Evolutionary conservation across 2,888 invertebrate species (phyloP).

Genomic region (Eupelmus urozonus): DNA sequence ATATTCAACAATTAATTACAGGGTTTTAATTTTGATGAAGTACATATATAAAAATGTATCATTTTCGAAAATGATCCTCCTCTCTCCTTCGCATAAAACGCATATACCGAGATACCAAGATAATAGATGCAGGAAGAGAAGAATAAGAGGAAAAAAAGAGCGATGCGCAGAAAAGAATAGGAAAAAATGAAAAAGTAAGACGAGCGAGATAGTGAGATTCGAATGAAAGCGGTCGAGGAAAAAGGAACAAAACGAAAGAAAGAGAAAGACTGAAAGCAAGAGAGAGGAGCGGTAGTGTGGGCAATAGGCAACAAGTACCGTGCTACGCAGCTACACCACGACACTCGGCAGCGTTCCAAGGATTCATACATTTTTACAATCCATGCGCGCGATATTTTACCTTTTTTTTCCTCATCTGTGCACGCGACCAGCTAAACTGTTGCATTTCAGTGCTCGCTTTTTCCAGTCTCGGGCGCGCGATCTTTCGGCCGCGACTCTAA

Average conservation of each 20-base stretch:
- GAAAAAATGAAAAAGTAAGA: background rate
- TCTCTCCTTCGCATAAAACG: background rate
- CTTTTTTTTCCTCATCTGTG: background rate
- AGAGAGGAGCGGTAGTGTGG: background rate
- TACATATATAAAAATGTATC: background rate
- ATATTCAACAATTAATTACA: too few relatives aligned
- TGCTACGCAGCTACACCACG: background rate
- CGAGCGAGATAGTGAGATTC: background rate
- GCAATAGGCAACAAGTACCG: slow-evolving; percentile 6
- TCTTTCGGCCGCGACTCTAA: background rate
- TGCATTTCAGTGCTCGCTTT: background rate
- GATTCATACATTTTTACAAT: slow-evolving; percentile 4
- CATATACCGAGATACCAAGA: background rate
- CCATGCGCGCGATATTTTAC: slow-evolving; percentile 17
- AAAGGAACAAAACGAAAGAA: background rate
- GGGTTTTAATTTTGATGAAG: too few relatives aligned
- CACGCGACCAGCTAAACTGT: slow-evolving; percentile 13
- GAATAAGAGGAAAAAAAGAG: background rate
- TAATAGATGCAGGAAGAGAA: background rate
- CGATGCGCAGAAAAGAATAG: background rate
- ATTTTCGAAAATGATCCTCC: background rate
- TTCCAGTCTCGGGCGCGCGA: too few relatives aligned
- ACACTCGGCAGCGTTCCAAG: background rate
- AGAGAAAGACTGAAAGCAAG: background rate
- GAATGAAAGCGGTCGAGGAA: background rate